Conservation (phyloP, 2,888 invertebrate species). For the Clistopyga incitator region DNA sequence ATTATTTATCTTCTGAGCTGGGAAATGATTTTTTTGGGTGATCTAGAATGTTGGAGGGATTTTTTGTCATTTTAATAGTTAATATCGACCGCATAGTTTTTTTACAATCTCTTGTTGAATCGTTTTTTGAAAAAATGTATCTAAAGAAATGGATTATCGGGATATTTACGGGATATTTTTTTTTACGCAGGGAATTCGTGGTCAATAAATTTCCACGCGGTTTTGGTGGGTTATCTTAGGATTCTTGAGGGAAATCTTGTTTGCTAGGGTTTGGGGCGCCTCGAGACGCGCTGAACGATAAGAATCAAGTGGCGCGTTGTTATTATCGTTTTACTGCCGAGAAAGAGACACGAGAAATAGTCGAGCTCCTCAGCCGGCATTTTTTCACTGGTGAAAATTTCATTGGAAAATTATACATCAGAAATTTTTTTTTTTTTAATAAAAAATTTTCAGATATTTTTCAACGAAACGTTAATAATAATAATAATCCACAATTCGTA, state of each 20-base stretch:
- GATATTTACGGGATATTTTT: background rate
- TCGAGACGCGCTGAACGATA: background rate
- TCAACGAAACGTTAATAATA: no score
- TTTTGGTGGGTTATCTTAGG: background rate
- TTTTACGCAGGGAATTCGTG: background rate
- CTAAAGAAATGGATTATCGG: no score
- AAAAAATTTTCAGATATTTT: background rate
- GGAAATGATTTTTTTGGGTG: no score
- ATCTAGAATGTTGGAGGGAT: no score
- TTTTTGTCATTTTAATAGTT: no score
- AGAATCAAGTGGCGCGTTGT: background rate
- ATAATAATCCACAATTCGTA: no score
- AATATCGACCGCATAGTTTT: no score
- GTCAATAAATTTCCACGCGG: background rate
- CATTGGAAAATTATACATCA: no score
- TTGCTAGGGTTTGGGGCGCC: background rate
- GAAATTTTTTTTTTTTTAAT: background rate
- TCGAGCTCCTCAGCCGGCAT: background rate
- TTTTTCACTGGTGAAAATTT: background rate
- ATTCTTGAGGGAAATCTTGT: background rate
- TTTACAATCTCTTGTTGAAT: no score
- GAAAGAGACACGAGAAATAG: background rate
- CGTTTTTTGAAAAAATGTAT: no score
- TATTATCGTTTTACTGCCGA: background rate
- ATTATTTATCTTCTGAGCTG: no score